These are phyloP conservation scores for Nesogale talazaci DNA, from an alignment of 2,113 vertebrate genomes.

Conservation along the genomic window DNA sequence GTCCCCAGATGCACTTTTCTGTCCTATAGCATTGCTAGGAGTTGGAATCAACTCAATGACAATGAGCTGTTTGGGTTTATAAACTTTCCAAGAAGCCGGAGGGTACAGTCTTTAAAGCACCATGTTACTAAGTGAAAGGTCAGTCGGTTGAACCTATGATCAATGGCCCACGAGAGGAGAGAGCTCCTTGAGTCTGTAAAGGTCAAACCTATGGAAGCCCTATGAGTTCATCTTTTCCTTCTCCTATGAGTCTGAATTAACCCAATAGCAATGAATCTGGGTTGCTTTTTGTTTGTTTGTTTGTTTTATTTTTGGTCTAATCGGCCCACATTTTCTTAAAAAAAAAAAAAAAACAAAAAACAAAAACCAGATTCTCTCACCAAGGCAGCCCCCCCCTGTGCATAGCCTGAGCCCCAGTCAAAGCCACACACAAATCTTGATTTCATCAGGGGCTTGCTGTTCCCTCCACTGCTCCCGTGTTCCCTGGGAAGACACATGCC, in stretches of 20 bases:
- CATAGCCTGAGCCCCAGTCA: conserved; percentile 52
- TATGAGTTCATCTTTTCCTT: background rate
- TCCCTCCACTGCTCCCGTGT: conserved; percentile 57
- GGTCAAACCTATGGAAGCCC: background rate
- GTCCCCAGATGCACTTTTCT: too few relatives aligned
- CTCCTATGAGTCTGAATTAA: background rate
- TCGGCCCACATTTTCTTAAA: background rate
- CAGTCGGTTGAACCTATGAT: background rate
- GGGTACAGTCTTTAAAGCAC: background rate
- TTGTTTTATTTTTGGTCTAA: background rate
- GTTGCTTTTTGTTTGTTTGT: background rate
- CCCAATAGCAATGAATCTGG: background rate
- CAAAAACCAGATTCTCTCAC: conserved; percentile 44
- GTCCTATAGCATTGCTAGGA: too few relatives aligned
- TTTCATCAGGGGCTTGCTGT: conserved; percentile 83
- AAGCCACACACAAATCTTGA: conserved; percentile 80
- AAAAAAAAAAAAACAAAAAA: too few relatives aligned
- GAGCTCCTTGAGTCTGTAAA: background rate
- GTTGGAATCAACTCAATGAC: background rate
- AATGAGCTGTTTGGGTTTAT: background rate
- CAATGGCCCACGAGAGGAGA: background rate
- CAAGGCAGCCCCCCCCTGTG: conserved; percentile 37
- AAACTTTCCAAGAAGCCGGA: background rate
- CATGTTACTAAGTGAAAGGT: background rate
- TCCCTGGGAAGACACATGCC: conserved; percentile 75